A percentile compares a stretch with the other conserved stretches of the same genome.
These are phyloP conservation scores for Pyrgilauda ruficollis DNA, from an alignment of 2,113 vertebrate species.

Conservation along the genomic window DNA sequence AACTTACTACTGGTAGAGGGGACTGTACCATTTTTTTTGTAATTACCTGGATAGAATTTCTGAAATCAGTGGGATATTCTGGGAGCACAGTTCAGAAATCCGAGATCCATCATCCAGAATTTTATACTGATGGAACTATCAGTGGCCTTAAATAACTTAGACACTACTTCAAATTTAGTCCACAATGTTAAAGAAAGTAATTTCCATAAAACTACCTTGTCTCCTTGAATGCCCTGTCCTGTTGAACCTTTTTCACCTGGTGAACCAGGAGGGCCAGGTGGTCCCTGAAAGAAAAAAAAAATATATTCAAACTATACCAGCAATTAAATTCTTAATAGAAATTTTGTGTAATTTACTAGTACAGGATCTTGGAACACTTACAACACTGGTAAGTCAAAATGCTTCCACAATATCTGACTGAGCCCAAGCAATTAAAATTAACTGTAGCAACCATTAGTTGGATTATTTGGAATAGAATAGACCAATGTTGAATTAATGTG, in stretches of 20 bases:
- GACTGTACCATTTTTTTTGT: not conserved
- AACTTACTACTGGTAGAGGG: not conserved
- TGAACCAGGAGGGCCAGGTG: conserved; percentile 71
- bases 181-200: not conserved
- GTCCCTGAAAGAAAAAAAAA: conserved; percentile 71
- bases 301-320: not conserved
- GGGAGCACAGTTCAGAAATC: not conserved
- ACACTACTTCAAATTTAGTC: not conserved
- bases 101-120: no score
- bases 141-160: not conserved
- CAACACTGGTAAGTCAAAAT: not conserved
- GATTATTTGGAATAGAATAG: not conserved
- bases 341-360: not conserved
- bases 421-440: not conserved
- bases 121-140: no score
- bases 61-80: not conserved
- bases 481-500: not conserved
- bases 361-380: not conserved
- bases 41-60: not conserved
- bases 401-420: not conserved
- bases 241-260: conserved; percentile 79
- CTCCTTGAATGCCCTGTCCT: conserved; percentile 81
- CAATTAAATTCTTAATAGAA: not conserved
- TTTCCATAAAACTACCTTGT: conserved; percentile 73
- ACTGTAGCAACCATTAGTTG: not conserved